These are phyloP conservation scores for Plodia interpunctella DNA, from an alignment of 1,140 invertebrate genomes.

Conservation along the genomic window DNA sequence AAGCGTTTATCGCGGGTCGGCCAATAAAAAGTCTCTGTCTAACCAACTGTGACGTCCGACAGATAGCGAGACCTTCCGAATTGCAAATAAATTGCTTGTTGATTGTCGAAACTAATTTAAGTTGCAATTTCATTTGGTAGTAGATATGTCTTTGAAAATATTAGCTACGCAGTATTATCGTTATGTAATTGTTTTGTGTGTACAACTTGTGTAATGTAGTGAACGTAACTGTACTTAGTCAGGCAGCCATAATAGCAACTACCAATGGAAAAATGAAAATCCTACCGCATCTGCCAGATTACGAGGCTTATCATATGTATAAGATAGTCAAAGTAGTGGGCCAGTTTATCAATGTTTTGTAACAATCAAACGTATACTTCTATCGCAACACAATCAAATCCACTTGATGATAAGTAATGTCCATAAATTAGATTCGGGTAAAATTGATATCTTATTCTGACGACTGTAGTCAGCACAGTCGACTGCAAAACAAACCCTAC, in stretches of 20 bases:
- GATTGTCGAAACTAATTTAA: background rate
- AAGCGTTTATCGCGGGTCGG: conserved; percentile 1
- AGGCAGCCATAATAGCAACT: too few relatives aligned
- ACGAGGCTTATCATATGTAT: background rate
- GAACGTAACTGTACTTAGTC: too few relatives aligned
- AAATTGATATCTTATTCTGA: background rate
- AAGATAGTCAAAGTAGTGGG: background rate
- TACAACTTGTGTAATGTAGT: too few relatives aligned
- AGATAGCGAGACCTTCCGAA: conserved; percentile 3
- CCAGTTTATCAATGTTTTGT: background rate
- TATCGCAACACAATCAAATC: background rate
- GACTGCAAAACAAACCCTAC: too few relatives aligned
- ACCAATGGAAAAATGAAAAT: too few relatives aligned
- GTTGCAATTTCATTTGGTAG: background rate
- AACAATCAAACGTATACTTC: background rate
- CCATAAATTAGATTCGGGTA: background rate
- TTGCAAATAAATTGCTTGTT: background rate
- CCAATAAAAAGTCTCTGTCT: conserved; percentile 2
- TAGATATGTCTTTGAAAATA: background rate
- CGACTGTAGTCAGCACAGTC: too few relatives aligned
- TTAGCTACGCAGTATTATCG: too few relatives aligned
- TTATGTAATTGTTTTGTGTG: too few relatives aligned
- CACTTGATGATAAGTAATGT: background rate
- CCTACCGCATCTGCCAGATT: too few relatives aligned
- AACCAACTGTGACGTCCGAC: background rate